Evolutionary conservation across 2,113 vertebrate species (phyloP).

Genomic region (Sarotherodon lohbergeri): DNA sequence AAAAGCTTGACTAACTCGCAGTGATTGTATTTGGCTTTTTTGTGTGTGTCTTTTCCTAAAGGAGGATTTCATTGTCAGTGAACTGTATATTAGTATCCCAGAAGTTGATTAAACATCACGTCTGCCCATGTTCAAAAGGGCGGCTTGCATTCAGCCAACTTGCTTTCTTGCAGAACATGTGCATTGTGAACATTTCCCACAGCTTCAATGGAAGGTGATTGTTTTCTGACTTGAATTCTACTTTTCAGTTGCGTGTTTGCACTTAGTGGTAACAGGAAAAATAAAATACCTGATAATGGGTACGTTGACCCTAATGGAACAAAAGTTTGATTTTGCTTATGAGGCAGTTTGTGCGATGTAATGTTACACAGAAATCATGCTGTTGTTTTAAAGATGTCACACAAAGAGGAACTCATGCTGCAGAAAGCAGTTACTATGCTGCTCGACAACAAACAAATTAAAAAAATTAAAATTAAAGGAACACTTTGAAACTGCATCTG

Average conservation of each 20-base stretch:
- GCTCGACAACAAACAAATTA: neutral
- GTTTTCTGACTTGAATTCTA: neutral
- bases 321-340: neutral
- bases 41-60: neutral
- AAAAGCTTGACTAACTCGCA: constrained; percentile 21
- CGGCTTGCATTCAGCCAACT: neutral
- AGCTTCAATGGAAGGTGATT: neutral
- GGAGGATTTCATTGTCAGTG: neutral
- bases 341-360: neutral
- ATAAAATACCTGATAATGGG: neutral
- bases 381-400: neutral
- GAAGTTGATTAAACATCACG: neutral
- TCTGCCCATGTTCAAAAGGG: neutral
- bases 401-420: neutral
- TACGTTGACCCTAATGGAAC: neutral
- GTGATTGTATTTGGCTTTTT: constrained; percentile 1
- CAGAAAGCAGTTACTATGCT: neutral
- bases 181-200: neutral
- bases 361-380: neutral
- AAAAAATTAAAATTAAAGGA: neutral
- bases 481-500: neutral
- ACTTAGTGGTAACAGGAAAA: neutral
- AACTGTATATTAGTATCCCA: neutral
- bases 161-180: neutral
- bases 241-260: neutral